Base-by-base conservation (phyloP, 2,888 invertebrate species). In the Syrphus vitripennis region DNA sequence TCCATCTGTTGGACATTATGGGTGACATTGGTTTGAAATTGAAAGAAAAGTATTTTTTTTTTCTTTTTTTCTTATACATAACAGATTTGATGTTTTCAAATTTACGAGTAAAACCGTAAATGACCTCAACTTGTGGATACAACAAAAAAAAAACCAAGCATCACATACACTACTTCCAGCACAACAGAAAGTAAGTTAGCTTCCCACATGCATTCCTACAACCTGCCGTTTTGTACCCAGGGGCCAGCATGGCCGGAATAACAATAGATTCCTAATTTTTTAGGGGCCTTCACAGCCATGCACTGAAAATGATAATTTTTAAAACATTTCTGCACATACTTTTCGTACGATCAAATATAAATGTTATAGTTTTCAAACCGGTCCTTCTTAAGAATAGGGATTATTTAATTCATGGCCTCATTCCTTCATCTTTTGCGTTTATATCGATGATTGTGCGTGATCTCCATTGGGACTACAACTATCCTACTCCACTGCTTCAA, bases 91-190 rank as follows among this genome's bases (percentile, higher is more conserved):
- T 59, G 59, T 48, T 82, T 3, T 5, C 65, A 16, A 87, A 83
- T 87, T 87, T 87, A 87, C 78, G 87, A 87, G n/a, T 78, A 26
- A 78, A 59, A 61, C 78, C 83, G 83, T 83, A 82, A 75, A 75
- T 83, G 87, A 87, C 87, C 87, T 50, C 74, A 71, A 79, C 74
- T 87, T 83, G 75, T 87, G 78, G 59, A 83, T 87, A 53, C 74
- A 57, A 78, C 16, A 42, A n/a, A 48, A 4, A 67, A 31, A 34
- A 29, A 31, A 24, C 63, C 3, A 16, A 21, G 14, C 29, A 45
- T 45, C 26, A n/a, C n/a, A 3, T 24, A 55, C 7, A 72, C 59
- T 34, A 72, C 59, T 59, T 72, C 59, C 40, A 6, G 4, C 7
- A 10, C 6, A 61, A 45, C 29, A 29, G 45, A 42, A 29, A 29